A percentile compares a stretch with the other conserved stretches of the same genome.
Evolutionary conservation across 2,797 vertebrate species (phyloP).

Genomic region (Syngnathus acus): DNA sequence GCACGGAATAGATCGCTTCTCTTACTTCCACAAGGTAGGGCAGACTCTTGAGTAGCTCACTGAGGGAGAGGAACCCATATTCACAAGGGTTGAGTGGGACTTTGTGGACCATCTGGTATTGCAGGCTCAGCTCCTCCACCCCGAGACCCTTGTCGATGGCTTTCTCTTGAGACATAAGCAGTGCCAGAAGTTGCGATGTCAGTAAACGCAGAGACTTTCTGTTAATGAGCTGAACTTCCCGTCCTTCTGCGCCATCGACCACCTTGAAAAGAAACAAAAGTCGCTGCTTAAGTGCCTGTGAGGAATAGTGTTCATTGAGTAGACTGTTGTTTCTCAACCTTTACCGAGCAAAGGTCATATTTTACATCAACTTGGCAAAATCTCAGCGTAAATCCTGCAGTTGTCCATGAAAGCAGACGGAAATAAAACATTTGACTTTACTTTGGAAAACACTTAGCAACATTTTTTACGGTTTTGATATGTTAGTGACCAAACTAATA

Average conservation of each 20-base stretch:
- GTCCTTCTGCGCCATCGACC: constrained; percentile 73
- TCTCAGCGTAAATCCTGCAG: no score
- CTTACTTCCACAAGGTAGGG: constrained; percentile 90
- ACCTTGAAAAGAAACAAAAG: constrained; percentile 61
- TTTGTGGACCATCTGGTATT: constrained; percentile 70
- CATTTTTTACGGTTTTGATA: no score
- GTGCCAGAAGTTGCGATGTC: constrained; percentile 83
- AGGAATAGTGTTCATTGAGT: no score
- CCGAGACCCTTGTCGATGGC: constrained; percentile 55
- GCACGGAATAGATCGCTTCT: not conserved
- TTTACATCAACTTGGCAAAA: not conserved
- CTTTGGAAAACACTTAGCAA: no score
- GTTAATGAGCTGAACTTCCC: constrained; percentile 90
- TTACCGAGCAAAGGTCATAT: not conserved
- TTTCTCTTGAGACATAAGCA: constrained; percentile 88
- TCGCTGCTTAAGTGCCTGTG: not conserved
- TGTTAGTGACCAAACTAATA: no score
- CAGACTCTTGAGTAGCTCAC: constrained; percentile 89
- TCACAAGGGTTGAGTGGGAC: constrained; percentile 87
- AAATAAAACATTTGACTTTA: no score
- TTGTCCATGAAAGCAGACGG: no score
- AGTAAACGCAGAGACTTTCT: constrained; percentile 88
- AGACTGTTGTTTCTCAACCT: not conserved
- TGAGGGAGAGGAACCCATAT: constrained; percentile 93
- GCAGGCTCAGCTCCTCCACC: constrained; percentile 77